These are phyloP conservation scores for Oryzias javanicus DNA, from an alignment of 2,113 vertebrate species.

Conservation along the genomic window DNA sequence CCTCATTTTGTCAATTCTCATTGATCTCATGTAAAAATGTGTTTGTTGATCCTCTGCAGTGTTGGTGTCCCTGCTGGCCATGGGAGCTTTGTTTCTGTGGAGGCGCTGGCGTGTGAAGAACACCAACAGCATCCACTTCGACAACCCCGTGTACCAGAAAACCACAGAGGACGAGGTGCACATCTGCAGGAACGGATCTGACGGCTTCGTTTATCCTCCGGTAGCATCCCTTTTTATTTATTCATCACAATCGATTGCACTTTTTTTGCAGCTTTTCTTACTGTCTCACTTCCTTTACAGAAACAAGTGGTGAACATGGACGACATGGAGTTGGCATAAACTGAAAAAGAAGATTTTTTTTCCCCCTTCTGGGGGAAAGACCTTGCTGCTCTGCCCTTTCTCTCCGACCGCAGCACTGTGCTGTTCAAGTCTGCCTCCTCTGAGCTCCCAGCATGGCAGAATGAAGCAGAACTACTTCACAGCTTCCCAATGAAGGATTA, in stretches of 20 bases:
- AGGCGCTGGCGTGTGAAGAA: constrained; percentile 84
- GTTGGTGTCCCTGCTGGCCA: constrained; percentile 67
- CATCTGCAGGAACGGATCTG: constrained; percentile 82
- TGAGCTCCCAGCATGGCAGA: constrained; percentile 14
- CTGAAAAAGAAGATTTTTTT: constrained; percentile 21
- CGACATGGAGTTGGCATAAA: constrained; percentile 77
- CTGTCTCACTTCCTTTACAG: constrained; percentile 59
- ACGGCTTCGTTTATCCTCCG: constrained; percentile 83
- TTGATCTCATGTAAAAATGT: background rate
- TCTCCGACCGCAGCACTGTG: constrained; percentile 47
- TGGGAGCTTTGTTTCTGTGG: constrained; percentile 78
- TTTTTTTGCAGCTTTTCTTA: background rate
- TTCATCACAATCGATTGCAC: background rate
- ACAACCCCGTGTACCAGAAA: constrained; percentile 92
- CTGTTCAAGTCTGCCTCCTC: constrained; percentile 31
- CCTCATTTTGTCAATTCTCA: background rate
- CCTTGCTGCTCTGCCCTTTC: constrained; percentile 24
- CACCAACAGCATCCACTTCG: constrained; percentile 89
- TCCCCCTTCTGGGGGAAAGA: constrained; percentile 2
- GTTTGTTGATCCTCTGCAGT: constrained; percentile 53
- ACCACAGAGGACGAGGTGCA: constrained; percentile 85
- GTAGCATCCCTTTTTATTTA: constrained; percentile 58
- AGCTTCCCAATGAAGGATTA: constrained; percentile 22
- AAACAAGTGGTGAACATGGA: constrained; percentile 85
- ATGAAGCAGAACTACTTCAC: constrained; percentile 4